These are phyloP conservation scores for Tragelaphus buxtoni DNA, from an alignment of 2,113 vertebrate genomes.

Conservation along the genomic window DNA sequence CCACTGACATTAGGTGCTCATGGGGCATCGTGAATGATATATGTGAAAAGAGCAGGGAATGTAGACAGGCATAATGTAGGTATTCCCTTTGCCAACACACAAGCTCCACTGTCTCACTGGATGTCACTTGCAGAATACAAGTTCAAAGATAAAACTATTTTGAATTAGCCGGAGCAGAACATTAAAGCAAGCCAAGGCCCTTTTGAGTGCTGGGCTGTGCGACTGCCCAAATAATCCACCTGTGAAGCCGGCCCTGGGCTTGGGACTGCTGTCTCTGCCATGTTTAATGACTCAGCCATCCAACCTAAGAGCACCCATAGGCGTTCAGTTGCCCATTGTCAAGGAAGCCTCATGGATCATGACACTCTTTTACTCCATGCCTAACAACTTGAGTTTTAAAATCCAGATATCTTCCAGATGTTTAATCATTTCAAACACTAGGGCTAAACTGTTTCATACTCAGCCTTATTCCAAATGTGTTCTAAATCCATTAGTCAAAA, in stretches of 20 bases:
- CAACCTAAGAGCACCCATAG: neutral
- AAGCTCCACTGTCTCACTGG: fast-evolving
- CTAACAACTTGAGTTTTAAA: neutral
- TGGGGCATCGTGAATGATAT: fast-evolving
- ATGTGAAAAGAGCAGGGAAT: fast-evolving
- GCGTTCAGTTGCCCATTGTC: fast-evolving
- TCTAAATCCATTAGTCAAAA: neutral
- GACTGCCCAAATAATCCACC: fast-evolving
- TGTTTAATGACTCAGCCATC: too few relatives aligned
- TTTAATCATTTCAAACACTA: neutral
- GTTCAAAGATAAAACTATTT: neutral
- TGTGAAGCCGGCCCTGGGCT: neutral
- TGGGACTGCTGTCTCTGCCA: too few relatives aligned
- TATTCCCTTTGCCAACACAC: neutral
- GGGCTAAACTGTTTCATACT: neutral
- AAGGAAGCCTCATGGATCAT: neutral
- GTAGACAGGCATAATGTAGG: fast-evolving
- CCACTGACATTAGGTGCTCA: neutral
- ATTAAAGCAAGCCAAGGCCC: neutral
- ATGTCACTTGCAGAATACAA: neutral
- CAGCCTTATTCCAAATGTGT: neutral
- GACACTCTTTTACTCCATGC: fast-evolving
- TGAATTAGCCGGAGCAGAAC: neutral
- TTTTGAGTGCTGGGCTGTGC: fast-evolving
- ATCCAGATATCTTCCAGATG: neutral